Evolutionary conservation across 2,113 vertebrate species (phyloP), one percentile per base, ranked within the genome.

Genomic region (Pedetes capensis): DNA sequence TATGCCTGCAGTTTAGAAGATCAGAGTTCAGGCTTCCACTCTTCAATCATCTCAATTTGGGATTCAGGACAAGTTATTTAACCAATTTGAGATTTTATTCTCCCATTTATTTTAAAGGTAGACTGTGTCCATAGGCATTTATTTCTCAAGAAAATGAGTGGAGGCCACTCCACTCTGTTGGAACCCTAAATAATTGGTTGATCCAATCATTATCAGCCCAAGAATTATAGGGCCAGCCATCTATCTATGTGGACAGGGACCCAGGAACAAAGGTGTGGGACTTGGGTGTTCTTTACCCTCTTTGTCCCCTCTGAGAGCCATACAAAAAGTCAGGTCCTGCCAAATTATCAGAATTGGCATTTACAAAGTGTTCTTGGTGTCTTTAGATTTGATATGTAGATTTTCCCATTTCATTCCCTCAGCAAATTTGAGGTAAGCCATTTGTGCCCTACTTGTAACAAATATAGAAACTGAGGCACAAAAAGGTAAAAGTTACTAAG

Each of bases 11-110:
- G 75, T 89, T 89, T 23, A 64, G 29, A 49, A 91, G 82, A 59
- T 74, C 74, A 59, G 47, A 91, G 69, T 83, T 96, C 89, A 97
- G 47, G 32, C 7, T 20, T 32, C 63, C 44, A 51, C 64, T 90
- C 86, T 71, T 95, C 84, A 32, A 39, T 94, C 57, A 80, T 75
- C 79, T 95, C 86, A 61, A 0, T 74, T 59, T n/a, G 42, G 79
- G 66, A 86, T 64, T 82, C 53, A 63, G 64, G 44, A 53, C 39
- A 47, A 81, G 47, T 59, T 79, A 74, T 74, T 78, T 78, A 64
- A 55, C 74, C 47, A 84, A 17, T 66, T 37, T 78, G 86, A 78
- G 87, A 42, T 93, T 89, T 71, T 34, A 37, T 49, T 85, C 68
- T 79, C 57, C 51, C 34, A 20, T n/a, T 68, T 85, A 51, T 79